These are phyloP conservation scores for Drosophila auraria DNA, from an alignment of 1,140 invertebrate genomes.

Conservation along the genomic window DNA sequence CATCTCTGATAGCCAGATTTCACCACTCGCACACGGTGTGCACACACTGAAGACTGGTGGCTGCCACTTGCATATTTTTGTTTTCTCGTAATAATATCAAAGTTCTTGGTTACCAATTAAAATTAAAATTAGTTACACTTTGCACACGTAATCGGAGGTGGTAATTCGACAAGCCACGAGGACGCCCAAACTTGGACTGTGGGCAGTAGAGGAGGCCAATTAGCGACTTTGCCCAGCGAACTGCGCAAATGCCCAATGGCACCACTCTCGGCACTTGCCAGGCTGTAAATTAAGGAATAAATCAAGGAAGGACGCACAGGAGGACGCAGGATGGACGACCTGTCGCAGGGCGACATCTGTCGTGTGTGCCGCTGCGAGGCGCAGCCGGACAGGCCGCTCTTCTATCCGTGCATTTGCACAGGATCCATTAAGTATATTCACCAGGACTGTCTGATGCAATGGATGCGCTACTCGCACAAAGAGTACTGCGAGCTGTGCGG, in stretches of 20 bases:
- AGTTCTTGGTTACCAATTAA: conserved; percentile 36
- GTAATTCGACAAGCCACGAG: neutral
- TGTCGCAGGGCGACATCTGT: conserved; percentile 89
- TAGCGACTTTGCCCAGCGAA: conserved; percentile 30
- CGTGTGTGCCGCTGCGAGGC: conserved; percentile 98
- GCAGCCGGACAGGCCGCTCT: conserved; percentile 91
- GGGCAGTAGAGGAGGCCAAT: conserved; percentile 26
- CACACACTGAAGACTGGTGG: conserved; percentile 21
- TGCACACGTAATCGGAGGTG: neutral
- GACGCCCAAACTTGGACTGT: neutral
- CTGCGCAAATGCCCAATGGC: conserved; percentile 64
- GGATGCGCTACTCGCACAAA: conserved; percentile 98
- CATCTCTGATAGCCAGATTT: conserved; percentile 14
- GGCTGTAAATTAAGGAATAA: conserved; percentile 9
- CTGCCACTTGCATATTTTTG: conserved; percentile 45
- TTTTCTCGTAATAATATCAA: conserved; percentile 59
- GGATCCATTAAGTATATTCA: conserved; percentile 99
- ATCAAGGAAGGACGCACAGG: conserved; percentile 23
- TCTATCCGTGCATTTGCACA: conserved; percentile 99
- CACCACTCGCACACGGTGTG: conserved; percentile 12
- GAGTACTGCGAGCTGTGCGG: conserved; percentile 99
- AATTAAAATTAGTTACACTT: conserved; percentile 41
- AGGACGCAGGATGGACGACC: conserved; percentile 72
- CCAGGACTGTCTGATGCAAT: conserved; percentile 95
- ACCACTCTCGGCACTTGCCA: conserved; percentile 8